A percentile compares a stretch with the other conserved stretches of the same genome.
phyloP scores from a whole-genome alignment of 53 echinoderm and acorn worm genomes.

The Echinarachnius parma region DNA sequence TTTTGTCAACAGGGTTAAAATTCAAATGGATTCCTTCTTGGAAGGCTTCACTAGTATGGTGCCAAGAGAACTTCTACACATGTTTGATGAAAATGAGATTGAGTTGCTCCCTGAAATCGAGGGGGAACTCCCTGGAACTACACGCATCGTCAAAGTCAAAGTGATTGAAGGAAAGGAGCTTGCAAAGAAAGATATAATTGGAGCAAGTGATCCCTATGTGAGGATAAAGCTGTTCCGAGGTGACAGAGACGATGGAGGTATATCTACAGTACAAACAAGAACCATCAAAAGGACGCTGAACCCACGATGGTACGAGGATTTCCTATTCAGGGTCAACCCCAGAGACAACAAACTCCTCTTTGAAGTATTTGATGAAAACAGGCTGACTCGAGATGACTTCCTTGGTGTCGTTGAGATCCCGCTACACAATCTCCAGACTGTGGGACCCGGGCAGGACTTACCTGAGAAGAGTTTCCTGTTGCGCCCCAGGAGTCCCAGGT shows the following conservation, averaged over 20 bases:
- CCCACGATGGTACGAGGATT: slow-evolving; percentile 90
- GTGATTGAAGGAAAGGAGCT: slow-evolving; percentile 77
- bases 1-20: slow-evolving; percentile 83
- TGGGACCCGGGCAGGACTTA: slow-evolving; percentile 69
- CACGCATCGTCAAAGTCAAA: slow-evolving; percentile 67
- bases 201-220: slow-evolving; percentile 98
- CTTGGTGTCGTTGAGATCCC: slow-evolving; percentile 88
- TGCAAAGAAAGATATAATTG: slow-evolving; percentile 98
- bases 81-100: slow-evolving; percentile 99
- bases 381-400: slow-evolving; percentile 95
- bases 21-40: slow-evolving; percentile 87
- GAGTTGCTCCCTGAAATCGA: too few relatives aligned
- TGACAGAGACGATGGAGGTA: slow-evolving; percentile 52
- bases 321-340: slow-evolving; percentile 80
- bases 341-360: slow-evolving; percentile 74
- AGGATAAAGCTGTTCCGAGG: slow-evolving; percentile 64
- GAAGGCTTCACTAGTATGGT: slow-evolving; percentile 88
- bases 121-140: slow-evolving; percentile 70
- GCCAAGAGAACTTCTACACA: slow-evolving; percentile 66
- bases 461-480: slow-evolving; percentile 42
- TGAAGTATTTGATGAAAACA: slow-evolving; percentile 99
- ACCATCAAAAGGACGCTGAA: slow-evolving; percentile 94
- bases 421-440: slow-evolving; percentile 55
- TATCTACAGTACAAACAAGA: slow-evolving; percentile 57
- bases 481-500: slow-evolving; percentile 76